A percentile compares a stretch with the other conserved stretches of the same genome.
Conservation (phyloP, 2,113 vertebrate species). For the human region GRCh38 chr12:31573501-31574000, state of each 20-base stretch:
- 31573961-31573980: not conserved
- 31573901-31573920: not conserved
- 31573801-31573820: not conserved
- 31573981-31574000: too few relatives aligned
- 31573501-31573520: not conserved
- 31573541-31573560: not conserved
- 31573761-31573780: not conserved
- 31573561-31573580: conserved; percentile 21
- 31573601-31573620: not conserved
- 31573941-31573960: not conserved
- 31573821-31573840: not conserved
- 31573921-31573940: not conserved
- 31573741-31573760: not conserved
- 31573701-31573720: not conserved
- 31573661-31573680: not conserved
- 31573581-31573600: not conserved
- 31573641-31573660: not conserved
- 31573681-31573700: not conserved
- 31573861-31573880: not conserved
- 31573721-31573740: not conserved
- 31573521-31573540: conserved; percentile 10
- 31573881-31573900: not conserved
- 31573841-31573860: not conserved
- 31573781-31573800: not conserved
- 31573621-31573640: not conserved